Base-by-base conservation (phyloP, 1,140 invertebrate species). In the Cyphomyrmex costatus region DNA sequence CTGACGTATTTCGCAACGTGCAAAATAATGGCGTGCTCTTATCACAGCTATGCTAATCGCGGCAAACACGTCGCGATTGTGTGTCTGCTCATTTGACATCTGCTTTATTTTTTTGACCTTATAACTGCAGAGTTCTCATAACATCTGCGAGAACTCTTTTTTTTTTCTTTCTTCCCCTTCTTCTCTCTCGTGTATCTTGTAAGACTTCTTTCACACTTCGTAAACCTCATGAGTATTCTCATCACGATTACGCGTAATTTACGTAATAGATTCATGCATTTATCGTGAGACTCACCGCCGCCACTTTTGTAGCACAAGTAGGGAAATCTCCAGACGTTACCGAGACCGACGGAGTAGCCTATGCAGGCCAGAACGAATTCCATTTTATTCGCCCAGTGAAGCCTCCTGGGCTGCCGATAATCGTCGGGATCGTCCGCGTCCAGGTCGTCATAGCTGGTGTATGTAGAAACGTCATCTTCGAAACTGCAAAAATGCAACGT, bases 301-400 rank as follows among this genome's bases (percentile, higher is more conserved):
- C 97, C 97, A 92, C 97, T 98, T 94, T 97, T 97, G 93, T 98
- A 98, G 93, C 97, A 98, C 73, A 98, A 95, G 93, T 98, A 98
- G 27, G 97, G 97, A 95, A 98, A 98, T 86, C 97, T 96, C 98
- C 98, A 99, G 76, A 99, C 97, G 92, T 99, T 99, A 61, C 98
- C 98, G 30, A 99, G 96, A 7, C 98, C 98, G 51, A 99, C 98
- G 21, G 98, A 98, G 94, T 98, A 99, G 14, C 98, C 98, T 56
- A 99, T 97, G 93, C 98, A 98, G 24, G 98, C 98, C 83, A 99
- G 95, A 21, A 98, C 97, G 92, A 99, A 99, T 95, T 99, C 98
- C 83, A 98, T 96, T 95, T 98, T 98, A 94, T 98, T 98, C 66
- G 97, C 96, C 98, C 98, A 99, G 91, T 98, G 97, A 49, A 97